These are phyloP conservation scores for Actias luna DNA, from an alignment of 2,888 invertebrate genomes.

Conservation along the genomic window DNA sequence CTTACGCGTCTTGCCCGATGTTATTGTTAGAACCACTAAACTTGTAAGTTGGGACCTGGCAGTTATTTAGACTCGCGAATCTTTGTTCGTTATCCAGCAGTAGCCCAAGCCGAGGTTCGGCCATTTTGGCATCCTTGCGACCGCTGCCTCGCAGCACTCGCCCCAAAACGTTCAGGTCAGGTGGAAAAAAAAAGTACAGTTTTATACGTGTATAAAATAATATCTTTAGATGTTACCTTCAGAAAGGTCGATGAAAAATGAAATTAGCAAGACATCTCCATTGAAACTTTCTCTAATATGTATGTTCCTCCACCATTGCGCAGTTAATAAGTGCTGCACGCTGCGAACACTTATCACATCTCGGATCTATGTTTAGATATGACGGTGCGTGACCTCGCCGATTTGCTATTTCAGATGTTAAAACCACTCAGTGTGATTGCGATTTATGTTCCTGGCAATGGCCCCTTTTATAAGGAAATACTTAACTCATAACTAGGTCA, in stretches of 20 bases:
- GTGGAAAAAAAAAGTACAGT: too few relatives aligned
- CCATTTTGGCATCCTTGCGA: too few relatives aligned
- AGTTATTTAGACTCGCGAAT: too few relatives aligned
- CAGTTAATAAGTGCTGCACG: constrained; percentile 4
- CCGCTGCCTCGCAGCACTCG: too few relatives aligned
- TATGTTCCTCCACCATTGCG: background rate
- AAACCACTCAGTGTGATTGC: background rate
- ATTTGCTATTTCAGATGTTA: constrained; percentile 9
- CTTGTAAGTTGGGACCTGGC: too few relatives aligned
- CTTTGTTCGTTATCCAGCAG: too few relatives aligned
- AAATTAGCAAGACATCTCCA: background rate
- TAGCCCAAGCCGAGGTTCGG: too few relatives aligned
- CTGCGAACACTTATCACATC: background rate
- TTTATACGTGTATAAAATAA: too few relatives aligned
- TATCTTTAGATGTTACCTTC: background rate
- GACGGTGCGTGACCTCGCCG: background rate
- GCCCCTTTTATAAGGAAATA: constrained; percentile 7
- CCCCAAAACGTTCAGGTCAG: too few relatives aligned
- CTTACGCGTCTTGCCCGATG: too few relatives aligned
- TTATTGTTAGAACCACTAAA: too few relatives aligned
- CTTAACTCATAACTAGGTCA: background rate
- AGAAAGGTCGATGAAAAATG: background rate
- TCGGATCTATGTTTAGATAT: constrained; percentile 3
- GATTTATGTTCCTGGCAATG: background rate
- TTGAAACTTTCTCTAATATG: background rate